phyloP scores from a whole-genome alignment of 1,140 invertebrate species.

The Zaprionus camerounensis region DNA sequence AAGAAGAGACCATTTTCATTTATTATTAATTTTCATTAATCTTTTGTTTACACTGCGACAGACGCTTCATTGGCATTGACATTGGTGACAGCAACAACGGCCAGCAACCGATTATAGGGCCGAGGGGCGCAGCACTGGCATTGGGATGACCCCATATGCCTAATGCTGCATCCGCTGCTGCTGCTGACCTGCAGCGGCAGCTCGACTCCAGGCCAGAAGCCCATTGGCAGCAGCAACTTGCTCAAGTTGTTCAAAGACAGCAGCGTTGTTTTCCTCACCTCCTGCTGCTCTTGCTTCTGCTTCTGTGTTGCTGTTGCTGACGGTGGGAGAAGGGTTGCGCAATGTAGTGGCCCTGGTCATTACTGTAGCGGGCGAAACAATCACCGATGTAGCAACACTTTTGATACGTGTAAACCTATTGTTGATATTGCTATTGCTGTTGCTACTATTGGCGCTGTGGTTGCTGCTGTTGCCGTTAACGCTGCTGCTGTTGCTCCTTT shows the following conservation, averaged over 20 bases:
- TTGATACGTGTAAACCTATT: conserved; percentile 61
- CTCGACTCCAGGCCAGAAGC: conserved; percentile 69
- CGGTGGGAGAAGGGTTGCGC: conserved; percentile 42
- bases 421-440: conserved; percentile 33
- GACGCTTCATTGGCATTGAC: conserved; percentile 6
- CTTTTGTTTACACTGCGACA: conserved; percentile 31
- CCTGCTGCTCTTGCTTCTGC: conserved; percentile 5
- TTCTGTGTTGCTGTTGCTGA: conserved; percentile 31
- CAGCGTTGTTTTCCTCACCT: conserved; percentile 5
- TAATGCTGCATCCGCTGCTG: conserved; percentile 55
- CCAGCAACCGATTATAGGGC: conserved; percentile 8
- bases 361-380: conserved; percentile 65
- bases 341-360: conserved; percentile 31
- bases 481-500: conserved; percentile 42
- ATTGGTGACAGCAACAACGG: conserved; percentile 26
- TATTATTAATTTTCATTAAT: conserved; percentile 57
- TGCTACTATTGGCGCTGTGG: conserved; percentile 8
- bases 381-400: conserved; percentile 81
- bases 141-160: not conserved
- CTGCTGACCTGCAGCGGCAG: conserved; percentile 53
- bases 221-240: conserved; percentile 67
- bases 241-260: conserved; percentile 44
- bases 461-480: conserved; percentile 26
- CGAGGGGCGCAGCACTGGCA: conserved; percentile 8
- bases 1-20: conserved; percentile 78